Evolutionary conservation across 2,797 vertebrate species (phyloP).

Genomic region (Neosalanx taihuensis): DNA sequence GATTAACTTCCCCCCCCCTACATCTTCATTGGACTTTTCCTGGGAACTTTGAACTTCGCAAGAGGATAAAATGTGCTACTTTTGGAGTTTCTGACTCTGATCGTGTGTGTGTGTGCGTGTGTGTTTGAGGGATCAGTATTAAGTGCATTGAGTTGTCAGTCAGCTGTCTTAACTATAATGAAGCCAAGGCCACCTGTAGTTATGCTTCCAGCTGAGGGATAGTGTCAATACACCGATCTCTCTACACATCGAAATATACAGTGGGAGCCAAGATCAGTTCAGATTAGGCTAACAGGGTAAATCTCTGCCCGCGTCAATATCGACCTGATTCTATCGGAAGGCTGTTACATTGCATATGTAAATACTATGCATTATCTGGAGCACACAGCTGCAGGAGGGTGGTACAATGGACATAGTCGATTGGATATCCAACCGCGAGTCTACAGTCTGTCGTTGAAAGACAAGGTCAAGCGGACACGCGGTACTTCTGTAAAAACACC

Average conservation of each 20-base stretch:
- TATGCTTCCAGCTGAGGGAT: constrained; percentile 29
- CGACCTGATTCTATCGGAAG: not conserved
- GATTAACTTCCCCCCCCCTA: not conserved
- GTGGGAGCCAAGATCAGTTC: not conserved
- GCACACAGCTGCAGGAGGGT: not conserved
- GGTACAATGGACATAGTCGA: not conserved
- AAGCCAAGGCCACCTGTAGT: constrained; percentile 45
- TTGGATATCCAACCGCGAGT: not conserved
- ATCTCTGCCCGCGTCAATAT: constrained; percentile 1
- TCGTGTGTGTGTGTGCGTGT: not conserved
- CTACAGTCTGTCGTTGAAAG: no score
- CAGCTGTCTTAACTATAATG: constrained; percentile 46
- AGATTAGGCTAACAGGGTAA: not conserved
- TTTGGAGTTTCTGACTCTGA: not conserved
- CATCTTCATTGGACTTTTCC: not conserved
- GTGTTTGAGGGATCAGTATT: not conserved
- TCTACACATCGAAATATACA: not conserved
- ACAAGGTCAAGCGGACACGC: no score
- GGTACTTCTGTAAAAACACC: not conserved
- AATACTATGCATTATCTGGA: not conserved
- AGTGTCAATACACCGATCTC: constrained; percentile 7
- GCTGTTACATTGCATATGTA: not conserved
- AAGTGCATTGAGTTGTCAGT: constrained; percentile 36
- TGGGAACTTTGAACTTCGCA: not conserved
- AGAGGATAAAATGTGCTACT: not conserved